These are phyloP conservation scores for Cephus runcator DNA, from an alignment of 2,888 invertebrate genomes.

Conservation along the genomic window DNA sequence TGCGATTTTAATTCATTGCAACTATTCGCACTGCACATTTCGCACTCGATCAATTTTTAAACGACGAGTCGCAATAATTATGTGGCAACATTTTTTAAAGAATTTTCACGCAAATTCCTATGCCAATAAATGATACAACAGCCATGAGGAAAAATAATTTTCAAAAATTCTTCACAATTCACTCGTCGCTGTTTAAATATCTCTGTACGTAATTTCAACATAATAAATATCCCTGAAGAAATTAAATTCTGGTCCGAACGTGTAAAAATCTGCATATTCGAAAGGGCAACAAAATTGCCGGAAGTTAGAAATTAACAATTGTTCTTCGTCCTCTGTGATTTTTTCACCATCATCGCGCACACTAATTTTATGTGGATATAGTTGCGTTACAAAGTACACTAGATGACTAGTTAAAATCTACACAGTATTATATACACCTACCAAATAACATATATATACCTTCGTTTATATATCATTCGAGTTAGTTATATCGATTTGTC, in stretches of 20 bases:
- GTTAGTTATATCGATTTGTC: conserved; percentile 34
- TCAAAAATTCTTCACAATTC: not conserved
- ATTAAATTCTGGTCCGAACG: not conserved
- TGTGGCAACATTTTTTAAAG: too few species aligned
- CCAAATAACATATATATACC: conserved; percentile 43
- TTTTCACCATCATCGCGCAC: not conserved
- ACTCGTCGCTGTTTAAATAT: not conserved
- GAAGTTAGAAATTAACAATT: not conserved
- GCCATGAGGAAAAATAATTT: not conserved
- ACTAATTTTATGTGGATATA: not conserved
- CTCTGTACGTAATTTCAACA: not conserved
- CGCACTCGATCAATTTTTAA: not conserved
- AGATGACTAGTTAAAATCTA: conserved; percentile 23
- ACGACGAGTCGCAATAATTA: not conserved
- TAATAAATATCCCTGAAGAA: not conserved
- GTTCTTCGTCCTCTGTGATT: not conserved
- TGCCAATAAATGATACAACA: not conserved
- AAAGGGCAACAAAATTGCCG: not conserved
- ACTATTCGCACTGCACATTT: not conserved
- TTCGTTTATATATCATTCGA: not conserved
- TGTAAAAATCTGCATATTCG: not conserved
- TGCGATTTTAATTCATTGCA: not conserved
- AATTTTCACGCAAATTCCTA: not conserved
- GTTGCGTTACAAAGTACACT: conserved; percentile 9
- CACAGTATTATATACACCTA: conserved; percentile 47